These are phyloP conservation scores for Leptopilina syphax DNA, from an alignment of 2,888 invertebrate genomes.

Conservation along the genomic window DNA sequence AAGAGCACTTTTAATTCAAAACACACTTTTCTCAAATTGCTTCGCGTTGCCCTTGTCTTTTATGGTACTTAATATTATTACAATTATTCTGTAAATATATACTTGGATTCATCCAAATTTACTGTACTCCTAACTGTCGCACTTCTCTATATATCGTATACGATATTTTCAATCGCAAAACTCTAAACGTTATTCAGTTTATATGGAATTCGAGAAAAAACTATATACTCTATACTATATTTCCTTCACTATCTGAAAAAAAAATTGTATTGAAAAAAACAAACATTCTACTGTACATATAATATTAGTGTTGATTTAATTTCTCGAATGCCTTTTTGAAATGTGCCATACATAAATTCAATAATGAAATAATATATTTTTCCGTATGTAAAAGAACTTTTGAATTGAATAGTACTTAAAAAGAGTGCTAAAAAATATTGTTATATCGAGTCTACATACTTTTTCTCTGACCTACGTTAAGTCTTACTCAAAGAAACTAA, in stretches of 20 bases:
- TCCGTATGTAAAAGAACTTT: conserved; percentile 43
- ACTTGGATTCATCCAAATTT: conserved; percentile 10
- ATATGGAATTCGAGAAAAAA: conserved; percentile 30
- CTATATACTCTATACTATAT: neutral
- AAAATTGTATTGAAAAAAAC: too few relatives aligned
- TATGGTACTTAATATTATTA: conserved; percentile 28
- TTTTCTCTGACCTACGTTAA: conserved; percentile 39
- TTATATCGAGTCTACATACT: conserved; percentile 13
- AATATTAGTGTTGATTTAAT: conserved; percentile 26
- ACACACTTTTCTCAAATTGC: conserved; percentile 11
- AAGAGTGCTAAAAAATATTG: conserved; percentile 5
- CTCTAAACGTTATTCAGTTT: conserved; percentile 11
- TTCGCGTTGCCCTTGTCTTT: conserved; percentile 40
- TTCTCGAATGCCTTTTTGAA: conserved; percentile 39
- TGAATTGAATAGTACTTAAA: conserved; percentile 38
- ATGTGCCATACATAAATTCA: conserved; percentile 46
- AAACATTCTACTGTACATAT: conserved; percentile 23
- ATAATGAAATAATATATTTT: conserved; percentile 58
- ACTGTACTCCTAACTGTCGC: conserved; percentile 25
- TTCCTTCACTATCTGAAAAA: too few relatives aligned
- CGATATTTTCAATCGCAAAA: conserved; percentile 15
- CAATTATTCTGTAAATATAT: conserved; percentile 28
- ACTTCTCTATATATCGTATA: conserved; percentile 20
- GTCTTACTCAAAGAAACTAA: conserved; percentile 3
- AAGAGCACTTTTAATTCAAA: conserved; percentile 20